Conservation (phyloP, 1,140 invertebrate genomes). For the Antheraea pernyi region DNA sequence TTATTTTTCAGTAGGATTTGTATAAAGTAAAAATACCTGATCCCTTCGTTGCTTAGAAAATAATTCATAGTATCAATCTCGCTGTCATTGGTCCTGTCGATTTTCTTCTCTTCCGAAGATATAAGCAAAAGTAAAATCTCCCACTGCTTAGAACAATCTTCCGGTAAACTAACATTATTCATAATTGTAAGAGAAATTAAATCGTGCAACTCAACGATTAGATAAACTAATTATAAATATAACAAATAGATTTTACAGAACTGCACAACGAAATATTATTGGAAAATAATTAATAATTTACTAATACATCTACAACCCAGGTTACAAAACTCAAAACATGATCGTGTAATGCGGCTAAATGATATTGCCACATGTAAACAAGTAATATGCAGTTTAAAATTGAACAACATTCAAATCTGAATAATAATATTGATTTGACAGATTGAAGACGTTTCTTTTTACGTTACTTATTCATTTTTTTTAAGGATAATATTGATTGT, state of each 20-base stretch:
- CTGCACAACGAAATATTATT: not conserved
- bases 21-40: slow-evolving; percentile 38
- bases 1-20: not conserved
- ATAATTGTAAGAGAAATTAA: slow-evolving; percentile 5
- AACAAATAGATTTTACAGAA: not conserved
- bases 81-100: slow-evolving; percentile 53
- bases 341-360: not conserved
- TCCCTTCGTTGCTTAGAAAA: slow-evolving; percentile 57
- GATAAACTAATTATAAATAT: not conserved
- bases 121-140: slow-evolving; percentile 61
- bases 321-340: not conserved
- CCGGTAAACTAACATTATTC: slow-evolving; percentile 26
- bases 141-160: slow-evolving; percentile 66
- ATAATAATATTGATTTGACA: slow-evolving; percentile 13
- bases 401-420: slow-evolving; percentile 2
- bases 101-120: slow-evolving; percentile 68
- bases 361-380: not conserved
- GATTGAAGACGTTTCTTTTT: not conserved
- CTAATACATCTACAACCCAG: not conserved
- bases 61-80: slow-evolving; percentile 67
- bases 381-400: not conserved
- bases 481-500: too few species aligned
- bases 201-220: not conserved
- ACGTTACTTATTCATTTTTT: too few species aligned
- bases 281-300: not conserved